phyloP scores from a whole-genome alignment of 1,140 invertebrate species.

The Pollicipes pollicipes region DNA sequence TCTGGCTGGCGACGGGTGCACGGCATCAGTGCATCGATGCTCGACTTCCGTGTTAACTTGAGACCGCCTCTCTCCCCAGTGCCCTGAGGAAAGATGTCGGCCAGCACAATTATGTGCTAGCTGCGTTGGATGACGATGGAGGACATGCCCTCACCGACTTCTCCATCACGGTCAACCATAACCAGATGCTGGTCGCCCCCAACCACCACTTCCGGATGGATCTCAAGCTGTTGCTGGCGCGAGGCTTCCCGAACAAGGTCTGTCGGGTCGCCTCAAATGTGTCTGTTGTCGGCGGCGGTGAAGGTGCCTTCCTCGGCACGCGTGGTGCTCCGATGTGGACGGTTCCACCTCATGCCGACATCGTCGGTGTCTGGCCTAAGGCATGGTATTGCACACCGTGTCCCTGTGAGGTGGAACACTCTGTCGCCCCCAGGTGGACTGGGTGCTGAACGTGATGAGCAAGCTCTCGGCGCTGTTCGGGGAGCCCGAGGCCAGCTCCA shows the following conservation, averaged over 20 bases:
- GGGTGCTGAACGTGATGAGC: background rate
- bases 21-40: too few species aligned
- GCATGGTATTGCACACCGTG: too few species aligned
- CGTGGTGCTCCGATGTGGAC: too few species aligned
- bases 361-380: too few species aligned
- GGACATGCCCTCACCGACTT: background rate
- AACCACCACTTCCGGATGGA: background rate
- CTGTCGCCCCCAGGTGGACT: background rate
- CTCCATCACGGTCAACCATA: background rate
- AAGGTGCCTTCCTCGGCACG: too few species aligned
- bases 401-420: too few species aligned
- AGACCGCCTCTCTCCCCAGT: too few species aligned
- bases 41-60: too few species aligned
- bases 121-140: background rate
- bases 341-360: too few species aligned
- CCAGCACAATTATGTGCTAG: background rate
- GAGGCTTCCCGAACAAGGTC: background rate
- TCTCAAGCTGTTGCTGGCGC: background rate
- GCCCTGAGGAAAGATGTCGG: background rate
- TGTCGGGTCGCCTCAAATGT: too few species aligned
- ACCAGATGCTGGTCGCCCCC: background rate
- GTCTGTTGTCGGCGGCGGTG: too few species aligned
- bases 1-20: too few species aligned
- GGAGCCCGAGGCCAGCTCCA: background rate
- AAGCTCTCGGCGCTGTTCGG: background rate